Evolutionary conservation across 2,113 vertebrate species (phyloP).

Genomic region (Actenoides lindsayi): DNA sequence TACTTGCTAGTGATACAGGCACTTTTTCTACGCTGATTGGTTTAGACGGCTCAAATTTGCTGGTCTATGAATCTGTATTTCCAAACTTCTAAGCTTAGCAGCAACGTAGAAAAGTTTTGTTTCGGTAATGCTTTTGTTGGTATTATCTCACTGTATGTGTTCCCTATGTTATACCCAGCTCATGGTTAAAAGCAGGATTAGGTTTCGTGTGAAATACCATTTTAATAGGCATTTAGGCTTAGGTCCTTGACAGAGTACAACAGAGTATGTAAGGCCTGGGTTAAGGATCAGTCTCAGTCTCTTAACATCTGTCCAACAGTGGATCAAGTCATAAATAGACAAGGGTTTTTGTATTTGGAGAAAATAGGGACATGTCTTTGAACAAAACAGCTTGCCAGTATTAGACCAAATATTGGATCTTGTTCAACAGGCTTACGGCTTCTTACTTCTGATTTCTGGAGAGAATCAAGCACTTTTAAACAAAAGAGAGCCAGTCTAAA

Average conservation of each 20-base stretch:
- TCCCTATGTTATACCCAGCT: not conserved
- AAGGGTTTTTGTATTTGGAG: not conserved
- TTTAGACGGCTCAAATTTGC: not conserved
- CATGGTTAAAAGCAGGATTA: not conserved
- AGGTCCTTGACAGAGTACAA: not conserved
- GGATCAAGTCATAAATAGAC: not conserved
- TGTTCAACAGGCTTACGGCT: not conserved
- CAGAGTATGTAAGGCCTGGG: not conserved
- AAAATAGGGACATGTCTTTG: not conserved
- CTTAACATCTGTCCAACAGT: not conserved
- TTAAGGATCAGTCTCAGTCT: not conserved
- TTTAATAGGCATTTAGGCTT: not conserved
- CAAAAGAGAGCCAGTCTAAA: not conserved
- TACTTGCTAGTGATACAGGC: not conserved
- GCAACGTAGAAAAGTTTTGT: not conserved
- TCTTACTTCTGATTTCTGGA: not conserved
- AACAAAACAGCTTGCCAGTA: not conserved
- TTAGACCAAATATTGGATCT: not conserved
- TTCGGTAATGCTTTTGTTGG: not conserved
- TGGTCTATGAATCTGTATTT: not conserved
- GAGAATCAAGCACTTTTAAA: not conserved
- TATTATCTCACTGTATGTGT: not conserved
- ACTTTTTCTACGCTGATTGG: not conserved
- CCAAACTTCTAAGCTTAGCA: not conserved
- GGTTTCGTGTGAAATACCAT: not conserved